Evolutionary conservation across 2,888 invertebrate species (phyloP).

Genomic region (Tinea pellionella): DNA sequence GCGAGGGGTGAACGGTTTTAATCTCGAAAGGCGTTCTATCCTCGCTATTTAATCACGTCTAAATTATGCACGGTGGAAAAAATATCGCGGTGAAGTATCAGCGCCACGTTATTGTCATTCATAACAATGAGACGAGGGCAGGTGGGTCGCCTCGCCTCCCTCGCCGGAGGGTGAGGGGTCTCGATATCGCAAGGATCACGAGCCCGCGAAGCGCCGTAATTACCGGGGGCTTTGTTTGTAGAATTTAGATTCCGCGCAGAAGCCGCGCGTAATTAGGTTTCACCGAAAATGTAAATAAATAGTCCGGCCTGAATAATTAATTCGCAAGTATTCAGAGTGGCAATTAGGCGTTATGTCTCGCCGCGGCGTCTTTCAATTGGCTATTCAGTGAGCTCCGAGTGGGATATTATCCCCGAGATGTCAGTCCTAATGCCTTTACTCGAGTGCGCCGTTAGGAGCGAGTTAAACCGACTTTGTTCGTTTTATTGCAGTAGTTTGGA

Average conservation of each 20-base stretch:
- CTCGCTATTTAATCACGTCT: constrained; percentile 62
- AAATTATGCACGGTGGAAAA: constrained; percentile 54
- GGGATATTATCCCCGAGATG: constrained; percentile 16
- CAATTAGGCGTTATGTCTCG: constrained; percentile 16
- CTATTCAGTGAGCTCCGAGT: constrained; percentile 13
- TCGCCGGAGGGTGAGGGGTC: constrained; percentile 23
- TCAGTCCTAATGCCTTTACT: constrained; percentile 15
- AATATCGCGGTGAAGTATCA: constrained; percentile 51
- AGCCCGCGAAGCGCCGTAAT: constrained; percentile 24
- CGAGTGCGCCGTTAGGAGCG: constrained; percentile 2
- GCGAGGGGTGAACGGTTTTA: constrained; percentile 49
- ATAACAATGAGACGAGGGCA: constrained; percentile 37
- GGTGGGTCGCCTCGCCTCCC: constrained; percentile 25
- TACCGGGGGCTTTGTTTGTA: constrained; percentile 29
- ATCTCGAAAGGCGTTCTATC: constrained; percentile 40
- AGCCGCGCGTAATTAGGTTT: constrained; percentile 16
- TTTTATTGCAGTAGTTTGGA: constrained; percentile 18
- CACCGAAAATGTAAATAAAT: constrained; percentile 18
- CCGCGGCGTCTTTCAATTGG: constrained; percentile 9
- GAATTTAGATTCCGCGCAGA: constrained; percentile 28
- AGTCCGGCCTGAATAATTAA: constrained; percentile 17
- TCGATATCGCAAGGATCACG: constrained; percentile 13
- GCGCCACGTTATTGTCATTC: constrained; percentile 64
- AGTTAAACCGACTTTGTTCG: constrained; percentile 17
- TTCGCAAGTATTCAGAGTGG: constrained; percentile 16